These are phyloP conservation scores for Pseudolaguvia tuberculata DNA, from an alignment of 2,113 vertebrate genomes.

Conservation along the genomic window DNA sequence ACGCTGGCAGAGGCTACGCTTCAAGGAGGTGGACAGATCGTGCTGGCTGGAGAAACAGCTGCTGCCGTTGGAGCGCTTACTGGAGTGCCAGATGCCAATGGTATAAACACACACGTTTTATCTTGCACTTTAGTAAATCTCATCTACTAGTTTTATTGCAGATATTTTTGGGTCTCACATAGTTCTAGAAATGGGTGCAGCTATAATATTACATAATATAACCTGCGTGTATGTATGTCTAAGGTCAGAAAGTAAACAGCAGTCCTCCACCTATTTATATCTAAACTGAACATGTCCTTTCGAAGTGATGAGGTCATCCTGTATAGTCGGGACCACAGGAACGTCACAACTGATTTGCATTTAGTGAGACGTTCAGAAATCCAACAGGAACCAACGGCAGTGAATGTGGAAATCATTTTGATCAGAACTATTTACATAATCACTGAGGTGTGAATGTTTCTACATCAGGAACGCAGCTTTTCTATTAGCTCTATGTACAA, in stretches of 20 bases:
- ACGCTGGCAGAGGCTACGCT: slow-evolving; percentile 95
- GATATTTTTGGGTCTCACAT: too few relatives aligned
- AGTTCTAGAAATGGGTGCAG: too few relatives aligned
- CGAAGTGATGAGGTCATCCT: too few relatives aligned
- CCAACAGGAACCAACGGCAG: neutral
- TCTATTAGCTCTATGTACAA: neutral
- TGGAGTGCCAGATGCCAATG: slow-evolving; percentile 87
- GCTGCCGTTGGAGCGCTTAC: slow-evolving; percentile 95
- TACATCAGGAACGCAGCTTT: too few relatives aligned
- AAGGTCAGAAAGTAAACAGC: too few relatives aligned
- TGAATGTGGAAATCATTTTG: neutral
- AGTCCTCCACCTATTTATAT: too few relatives aligned
- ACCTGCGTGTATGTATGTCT: too few relatives aligned
- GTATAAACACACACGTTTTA: slow-evolving; percentile 51
- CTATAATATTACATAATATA: too few relatives aligned
- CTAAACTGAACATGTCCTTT: too few relatives aligned
- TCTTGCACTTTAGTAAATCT: slow-evolving; percentile 38
- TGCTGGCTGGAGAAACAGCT: slow-evolving; percentile 91
- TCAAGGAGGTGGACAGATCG: slow-evolving; percentile 95
- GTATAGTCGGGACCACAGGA: neutral
- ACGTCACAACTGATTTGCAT: neutral
- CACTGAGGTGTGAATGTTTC: too few relatives aligned
- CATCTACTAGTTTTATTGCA: too few relatives aligned
- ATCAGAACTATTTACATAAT: neutral
- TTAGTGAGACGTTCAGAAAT: neutral